Base-by-base conservation (phyloP, 2,888 invertebrate species). In the Cataglyphis albicans region DNA sequence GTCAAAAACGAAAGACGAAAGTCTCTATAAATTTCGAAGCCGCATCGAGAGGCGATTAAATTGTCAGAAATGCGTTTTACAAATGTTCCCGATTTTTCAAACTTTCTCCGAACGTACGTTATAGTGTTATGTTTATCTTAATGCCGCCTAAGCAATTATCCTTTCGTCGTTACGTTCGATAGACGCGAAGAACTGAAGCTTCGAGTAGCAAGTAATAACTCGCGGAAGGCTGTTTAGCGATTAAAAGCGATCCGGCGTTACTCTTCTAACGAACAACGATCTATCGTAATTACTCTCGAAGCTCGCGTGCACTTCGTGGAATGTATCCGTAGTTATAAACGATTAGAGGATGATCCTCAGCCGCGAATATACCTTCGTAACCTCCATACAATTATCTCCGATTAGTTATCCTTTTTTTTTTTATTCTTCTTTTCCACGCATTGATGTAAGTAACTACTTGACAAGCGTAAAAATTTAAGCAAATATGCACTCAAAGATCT, bases 241-340 rank as follows among this genome's bases (percentile, higher is more conserved):
- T 78, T 78, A 78, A 78, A 78, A 57, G 78, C 57, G 44, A 78
- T 78, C 57, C 29, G 29, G 9, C 57, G 57, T 78, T 68, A 57
- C 32, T 68, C 32, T 68, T 68, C 68, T 68, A 57, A 78, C 44
- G 78, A 68, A 78, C 57, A 57, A 44, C 68, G 41, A 67, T 76
- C 76, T 32, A 67, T 57, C 76, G 4, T 68, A 78, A 68, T 78
- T 78, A 78, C 21, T 68, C 29, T 41, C 57, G 68, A 78, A 78
- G 41, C 41, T 32, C 41, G 15, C 55, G 41, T 67, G 15, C 57
- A 78, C 41, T 57, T 68, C 7, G 68, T 32, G 41, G 41, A 67
- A 67, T 21, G 18, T 25, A 32, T 35, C 52, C 52, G 21, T 0
- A n/a, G 38, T 15, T n/a, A 32, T 32, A 12, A n/a, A n/a, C 64